These are phyloP conservation scores for Pycnonotus jocosus DNA, from an alignment of 2,113 vertebrate species.

Conservation along the genomic window DNA sequence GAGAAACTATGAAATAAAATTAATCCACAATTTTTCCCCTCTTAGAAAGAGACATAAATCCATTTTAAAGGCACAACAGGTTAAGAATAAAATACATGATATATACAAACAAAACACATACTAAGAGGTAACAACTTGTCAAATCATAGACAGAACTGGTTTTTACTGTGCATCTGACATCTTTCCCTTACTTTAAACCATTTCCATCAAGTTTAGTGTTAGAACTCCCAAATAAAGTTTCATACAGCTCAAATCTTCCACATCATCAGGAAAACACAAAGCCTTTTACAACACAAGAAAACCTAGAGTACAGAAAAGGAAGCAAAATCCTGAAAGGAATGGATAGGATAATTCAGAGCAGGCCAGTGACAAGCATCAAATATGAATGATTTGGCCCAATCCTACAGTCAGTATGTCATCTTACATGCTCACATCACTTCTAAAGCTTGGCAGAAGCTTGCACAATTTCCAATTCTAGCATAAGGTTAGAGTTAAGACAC, in stretches of 20 bases:
- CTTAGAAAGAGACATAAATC: neutral
- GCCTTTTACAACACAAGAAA: neutral
- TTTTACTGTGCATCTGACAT: neutral
- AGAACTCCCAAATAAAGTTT: neutral
- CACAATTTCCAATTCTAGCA: neutral
- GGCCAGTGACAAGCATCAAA: neutral
- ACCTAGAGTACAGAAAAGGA: neutral
- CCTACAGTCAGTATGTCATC: neutral
- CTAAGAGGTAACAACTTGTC: neutral
- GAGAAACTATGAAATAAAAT: neutral
- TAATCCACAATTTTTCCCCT: neutral
- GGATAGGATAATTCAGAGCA: neutral
- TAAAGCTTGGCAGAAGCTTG: neutral
- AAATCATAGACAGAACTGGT: neutral
- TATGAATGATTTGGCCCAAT: neutral
- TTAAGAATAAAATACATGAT: neutral
- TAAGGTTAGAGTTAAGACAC: neutral
- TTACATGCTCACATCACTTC: neutral
- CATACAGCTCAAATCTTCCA: neutral
- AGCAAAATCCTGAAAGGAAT: neutral
- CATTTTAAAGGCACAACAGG: neutral
- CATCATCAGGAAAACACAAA: neutral
- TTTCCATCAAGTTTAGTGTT: neutral
- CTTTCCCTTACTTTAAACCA: neutral
- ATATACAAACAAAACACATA: neutral